A percentile compares a stretch with the other conserved stretches of the same genome.
These are phyloP conservation scores for Phataginus tricuspis DNA, from an alignment of 2,797 vertebrate species.

Conservation along the genomic window DNA sequence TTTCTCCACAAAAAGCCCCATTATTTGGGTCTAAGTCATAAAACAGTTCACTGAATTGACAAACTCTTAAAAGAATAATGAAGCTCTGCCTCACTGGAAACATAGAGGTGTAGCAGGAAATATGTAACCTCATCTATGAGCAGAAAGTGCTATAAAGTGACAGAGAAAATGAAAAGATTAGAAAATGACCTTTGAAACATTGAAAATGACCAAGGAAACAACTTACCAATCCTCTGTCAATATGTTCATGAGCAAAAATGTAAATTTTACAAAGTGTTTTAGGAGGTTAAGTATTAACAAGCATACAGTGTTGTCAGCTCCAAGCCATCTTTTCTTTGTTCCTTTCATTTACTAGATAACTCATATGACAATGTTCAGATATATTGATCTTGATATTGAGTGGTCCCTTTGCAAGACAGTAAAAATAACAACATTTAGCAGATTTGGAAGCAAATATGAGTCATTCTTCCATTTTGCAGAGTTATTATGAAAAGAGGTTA, in stretches of 20 bases:
- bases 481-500: background rate
- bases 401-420: background rate
- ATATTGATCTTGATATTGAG: background rate
- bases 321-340: background rate
- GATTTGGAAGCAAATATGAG: background rate
- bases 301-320: background rate
- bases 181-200: constrained; percentile 35
- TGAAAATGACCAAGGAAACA: background rate
- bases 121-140: background rate
- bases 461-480: background rate
- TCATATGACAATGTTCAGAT: background rate
- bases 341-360: constrained; percentile 33
- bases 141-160: constrained; percentile 26
- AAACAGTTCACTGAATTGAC: constrained; percentile 31
- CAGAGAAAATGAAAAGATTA: background rate
- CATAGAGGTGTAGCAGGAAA: background rate
- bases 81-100: background rate
- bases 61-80: constrained; percentile 5
- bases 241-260: constrained; percentile 25
- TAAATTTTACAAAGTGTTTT: background rate
- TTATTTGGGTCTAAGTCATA: constrained; percentile 30
- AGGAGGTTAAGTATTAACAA: background rate
- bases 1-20: constrained; percentile 5
- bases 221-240: background rate
- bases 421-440: constrained; percentile 20